Base-by-base conservation (phyloP, 2,888 invertebrate genomes). In the Kryphioiulus occultus region DNA sequence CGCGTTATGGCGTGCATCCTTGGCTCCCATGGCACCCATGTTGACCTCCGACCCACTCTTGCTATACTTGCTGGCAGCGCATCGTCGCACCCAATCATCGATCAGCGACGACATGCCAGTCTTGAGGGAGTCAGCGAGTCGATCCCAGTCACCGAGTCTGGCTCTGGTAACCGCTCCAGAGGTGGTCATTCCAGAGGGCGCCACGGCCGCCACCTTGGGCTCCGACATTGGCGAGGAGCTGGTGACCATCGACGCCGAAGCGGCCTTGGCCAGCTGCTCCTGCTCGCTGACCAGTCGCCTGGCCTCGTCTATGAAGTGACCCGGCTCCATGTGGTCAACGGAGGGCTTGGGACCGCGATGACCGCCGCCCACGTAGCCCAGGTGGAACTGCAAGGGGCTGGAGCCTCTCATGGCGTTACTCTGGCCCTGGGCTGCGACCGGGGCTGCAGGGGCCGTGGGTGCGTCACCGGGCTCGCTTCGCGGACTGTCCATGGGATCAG, bases 51-150 rank as follows among this genome's bases (percentile, higher is more conserved):
- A n/a, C n/a, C n/a, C n/a, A n/a, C n/a, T n/a, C n/a, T n/a, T n/a
- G n/a, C n/a, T n/a, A n/a, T n/a, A n/a, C 22, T 44, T 30, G 32
- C 26, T 32, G 30, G 47, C 26, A 22, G 59, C 39, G 32, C 68
- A 85, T 9, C 82, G 78, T 82, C 86, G 26, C 12, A 85, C 87
- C 87, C 87, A 53, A 86, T 82, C 53, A 78, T 42, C 83, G 68
- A 86, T 92, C 0, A 96, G 96, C 59, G 96, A 94, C 35, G 96
- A 95, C 90, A 98, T 96, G 93, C 98, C 98, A 87, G 95, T 95
- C 93, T 98, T 98, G 7, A 99, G 94, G 88, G 96, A 95, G 91
- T 97, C 97, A n/a, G 97, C 97, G 86, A 99, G 93, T 87, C 96
- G 96, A 91, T 97, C 96, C 10, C 98, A 93, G 91, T 98, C 98